Evolutionary conservation across 1,140 invertebrate genomes (phyloP).

Genomic region (Ceratina australensis): DNA sequence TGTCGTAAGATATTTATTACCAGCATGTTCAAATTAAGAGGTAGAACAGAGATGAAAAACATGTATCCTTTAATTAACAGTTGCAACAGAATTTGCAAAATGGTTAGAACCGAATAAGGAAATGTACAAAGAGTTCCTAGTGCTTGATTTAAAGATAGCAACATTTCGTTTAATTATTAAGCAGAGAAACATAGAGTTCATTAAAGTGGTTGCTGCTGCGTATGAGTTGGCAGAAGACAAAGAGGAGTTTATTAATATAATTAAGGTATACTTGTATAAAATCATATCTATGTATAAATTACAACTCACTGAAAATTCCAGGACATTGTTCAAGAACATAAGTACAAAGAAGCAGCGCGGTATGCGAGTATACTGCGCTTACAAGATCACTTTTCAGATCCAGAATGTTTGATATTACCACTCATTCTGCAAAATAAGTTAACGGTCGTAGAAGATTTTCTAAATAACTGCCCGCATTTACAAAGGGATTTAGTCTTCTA

Average conservation of each 20-base stretch:
- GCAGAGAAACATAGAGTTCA: conserved; percentile 79
- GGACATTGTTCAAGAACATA: conserved; percentile 78
- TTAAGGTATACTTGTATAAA: conserved; percentile 68
- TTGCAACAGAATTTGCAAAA: conserved; percentile 82
- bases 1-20: conserved; percentile 42
- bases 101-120: conserved; percentile 74
- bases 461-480: conserved; percentile 81
- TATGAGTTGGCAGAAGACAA: conserved; percentile 81
- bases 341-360: conserved; percentile 85
- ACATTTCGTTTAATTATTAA: conserved; percentile 82
- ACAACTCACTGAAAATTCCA: conserved; percentile 45
- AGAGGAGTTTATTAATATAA: conserved; percentile 79
- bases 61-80: conserved; percentile 58
- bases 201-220: conserved; percentile 79
- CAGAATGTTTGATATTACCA: conserved; percentile 85
- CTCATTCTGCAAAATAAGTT: conserved; percentile 87
- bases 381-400: conserved; percentile 82
- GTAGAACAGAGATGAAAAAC: background rate
- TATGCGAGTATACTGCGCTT: conserved; percentile 83
- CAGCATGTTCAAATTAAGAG: background rate
- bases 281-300: conserved; percentile 9
- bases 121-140: conserved; percentile 74
- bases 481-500: conserved; percentile 82
- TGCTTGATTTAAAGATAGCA: conserved; percentile 80
- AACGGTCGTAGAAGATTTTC: conserved; percentile 84